Conservation (phyloP, 2,113 vertebrate species). For the Ophthalmolycus amberensis region DNA sequence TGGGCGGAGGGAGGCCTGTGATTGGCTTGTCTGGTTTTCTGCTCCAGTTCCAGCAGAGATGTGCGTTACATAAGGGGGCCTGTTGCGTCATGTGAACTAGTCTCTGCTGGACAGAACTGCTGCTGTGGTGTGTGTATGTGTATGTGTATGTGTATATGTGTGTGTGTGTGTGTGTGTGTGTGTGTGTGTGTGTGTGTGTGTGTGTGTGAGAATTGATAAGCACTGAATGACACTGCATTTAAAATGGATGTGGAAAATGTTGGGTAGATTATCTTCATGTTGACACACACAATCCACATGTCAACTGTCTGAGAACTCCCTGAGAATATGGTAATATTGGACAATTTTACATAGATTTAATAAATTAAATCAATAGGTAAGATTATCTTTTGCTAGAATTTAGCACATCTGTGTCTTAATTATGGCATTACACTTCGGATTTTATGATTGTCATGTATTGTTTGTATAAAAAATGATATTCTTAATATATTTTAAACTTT, state of each 20-base stretch:
- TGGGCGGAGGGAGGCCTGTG: constrained; percentile 7
- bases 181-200: constrained; percentile 29
- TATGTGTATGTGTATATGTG: constrained; percentile 21
- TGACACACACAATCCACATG: background rate
- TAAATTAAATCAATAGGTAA: background rate
- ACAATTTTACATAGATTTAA: background rate
- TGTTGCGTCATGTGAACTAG: constrained; percentile 62
- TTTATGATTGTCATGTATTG: too few relatives aligned
- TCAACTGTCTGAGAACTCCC: background rate
- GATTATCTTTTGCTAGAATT: background rate
- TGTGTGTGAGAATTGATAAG: constrained; percentile 12
- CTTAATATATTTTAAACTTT: too few relatives aligned
- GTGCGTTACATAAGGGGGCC: constrained; percentile 76
- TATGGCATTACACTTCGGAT: background rate
- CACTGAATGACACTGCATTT: background rate
- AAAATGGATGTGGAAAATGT: background rate
- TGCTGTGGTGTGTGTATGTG: constrained; percentile 24
- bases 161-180: constrained; percentile 28
- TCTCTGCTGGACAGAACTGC: constrained; percentile 53
- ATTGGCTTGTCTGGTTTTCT: constrained; percentile 64
- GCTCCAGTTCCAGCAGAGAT: constrained; percentile 71
- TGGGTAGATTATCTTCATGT: background rate
- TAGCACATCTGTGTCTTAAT: background rate
- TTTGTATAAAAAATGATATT: too few relatives aligned
- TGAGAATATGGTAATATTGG: background rate